Conservation (phyloP, 2,797 vertebrate genomes). For the Lepilemur septentrionalis region DNA sequence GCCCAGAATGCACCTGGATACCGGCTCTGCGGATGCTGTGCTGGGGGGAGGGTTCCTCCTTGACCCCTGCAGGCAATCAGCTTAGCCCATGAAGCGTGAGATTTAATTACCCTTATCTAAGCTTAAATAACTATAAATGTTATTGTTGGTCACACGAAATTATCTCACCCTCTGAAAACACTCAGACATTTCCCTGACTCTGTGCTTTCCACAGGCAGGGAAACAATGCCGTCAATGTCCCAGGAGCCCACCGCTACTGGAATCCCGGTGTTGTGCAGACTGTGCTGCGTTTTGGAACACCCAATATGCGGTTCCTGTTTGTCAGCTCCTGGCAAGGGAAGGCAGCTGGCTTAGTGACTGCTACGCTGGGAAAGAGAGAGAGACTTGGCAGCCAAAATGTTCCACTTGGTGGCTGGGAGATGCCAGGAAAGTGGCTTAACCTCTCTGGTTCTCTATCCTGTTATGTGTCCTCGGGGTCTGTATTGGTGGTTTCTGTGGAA, state of each 20-base stretch:
- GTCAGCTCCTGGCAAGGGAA: not conserved
- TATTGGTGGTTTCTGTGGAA: not conserved
- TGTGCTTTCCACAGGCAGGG: constrained; percentile 11
- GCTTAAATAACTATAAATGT: constrained; percentile 78
- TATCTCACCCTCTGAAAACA: constrained; percentile 69
- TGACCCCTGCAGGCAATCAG: constrained; percentile 78
- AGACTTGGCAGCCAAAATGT: not conserved
- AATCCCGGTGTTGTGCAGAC: not conserved
- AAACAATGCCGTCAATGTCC: constrained; percentile 43
- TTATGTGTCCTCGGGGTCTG: not conserved
- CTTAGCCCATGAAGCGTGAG: constrained; percentile 71
- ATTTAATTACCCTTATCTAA: constrained; percentile 80
- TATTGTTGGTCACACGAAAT: constrained; percentile 75
- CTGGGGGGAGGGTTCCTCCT: not conserved
- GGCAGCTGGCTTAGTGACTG: not conserved
- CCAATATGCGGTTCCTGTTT: not conserved
- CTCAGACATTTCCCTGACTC: constrained; percentile 58
- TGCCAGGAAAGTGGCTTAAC: not conserved
- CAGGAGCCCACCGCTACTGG: not conserved
- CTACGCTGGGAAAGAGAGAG: not conserved
- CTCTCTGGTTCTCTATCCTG: not conserved
- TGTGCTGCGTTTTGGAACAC: not conserved
- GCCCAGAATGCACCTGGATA: constrained; percentile 60
- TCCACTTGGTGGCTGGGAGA: not conserved
- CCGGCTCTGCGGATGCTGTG: not conserved